Evolutionary conservation across 30 jellyfish, hydroid and myxozoan genomes (phyloP), one percentile per base, ranked within the genome.

Genomic region (Aurelia aurita complex sp. Pacific): DNA sequence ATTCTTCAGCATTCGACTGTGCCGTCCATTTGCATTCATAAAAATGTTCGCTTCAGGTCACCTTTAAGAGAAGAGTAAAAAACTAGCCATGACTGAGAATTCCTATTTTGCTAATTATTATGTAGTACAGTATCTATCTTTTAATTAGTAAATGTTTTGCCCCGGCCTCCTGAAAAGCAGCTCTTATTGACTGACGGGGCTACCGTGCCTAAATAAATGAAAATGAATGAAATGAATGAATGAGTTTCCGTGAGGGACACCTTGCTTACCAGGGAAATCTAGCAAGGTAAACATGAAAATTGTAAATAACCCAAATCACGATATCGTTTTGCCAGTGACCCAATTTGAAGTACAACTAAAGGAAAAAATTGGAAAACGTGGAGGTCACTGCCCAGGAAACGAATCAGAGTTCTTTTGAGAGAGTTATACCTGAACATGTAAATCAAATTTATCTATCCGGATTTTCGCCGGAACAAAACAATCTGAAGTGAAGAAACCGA

Each of bases 251-350:
- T 64, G 38, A 64, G 38, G 23, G 80, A 80, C 17, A 43, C 40
- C 61, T 63, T 76, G 59, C 40, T 76, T 59, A 76, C 80, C 76
- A 32, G 89, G 72, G 18, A 63, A 66, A 10, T 80, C 89, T 40
- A 42, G 81, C 81, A 80, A 68, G 51, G 82, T 65, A 6, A 80
- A 66, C 18, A 46, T 80, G 33, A 72, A 66, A 43, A 33, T 80
- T 40, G 3, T 51, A 42, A 80, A 65, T 80, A 80, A 80, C 73
- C 17, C 89, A 66, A 80, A 80, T 18, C 71, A 64, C 55, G 74
- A 65, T 43, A 80, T 64, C 3, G 72, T 80, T 43, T 40, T 80
- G 2, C 80, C 80, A 65, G 73, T 64, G 34, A 54, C 81, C 12
- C 69, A 1, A 33, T n/a, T 68, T 42, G 82, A 80, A 0, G 73